Conservation (phyloP, 2,888 invertebrate genomes). For the Teinopalpus imperialis region DNA sequence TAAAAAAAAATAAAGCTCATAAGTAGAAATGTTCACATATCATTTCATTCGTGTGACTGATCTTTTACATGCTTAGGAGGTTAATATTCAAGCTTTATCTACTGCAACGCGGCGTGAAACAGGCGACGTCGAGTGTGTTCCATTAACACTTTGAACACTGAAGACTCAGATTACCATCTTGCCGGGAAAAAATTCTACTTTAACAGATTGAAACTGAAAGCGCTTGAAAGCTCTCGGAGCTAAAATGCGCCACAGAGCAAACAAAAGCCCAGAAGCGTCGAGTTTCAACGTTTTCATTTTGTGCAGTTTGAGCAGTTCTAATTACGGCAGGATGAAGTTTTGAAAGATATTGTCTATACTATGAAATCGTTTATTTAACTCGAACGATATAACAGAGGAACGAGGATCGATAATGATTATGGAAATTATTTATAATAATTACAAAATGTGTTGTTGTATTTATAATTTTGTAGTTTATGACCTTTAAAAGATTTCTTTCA, state of each 20-base stretch:
- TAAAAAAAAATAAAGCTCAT: too few relatives aligned
- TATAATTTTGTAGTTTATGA: too few relatives aligned
- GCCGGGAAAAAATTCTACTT: slow-evolving; percentile 12
- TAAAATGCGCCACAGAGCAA: slow-evolving; percentile 18
- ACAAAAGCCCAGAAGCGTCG: slow-evolving; percentile 15
- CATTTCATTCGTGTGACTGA: not conserved
- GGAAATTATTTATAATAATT: too few relatives aligned
- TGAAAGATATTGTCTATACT: not conserved
- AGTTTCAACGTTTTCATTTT: slow-evolving; percentile 18
- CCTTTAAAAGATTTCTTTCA: too few relatives aligned
- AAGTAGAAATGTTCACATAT: too few relatives aligned
- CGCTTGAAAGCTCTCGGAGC: slow-evolving; percentile 12
- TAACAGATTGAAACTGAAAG: slow-evolving; percentile 18
- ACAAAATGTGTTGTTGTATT: too few relatives aligned
- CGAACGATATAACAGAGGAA: too few relatives aligned
- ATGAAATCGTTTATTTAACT: not conserved
- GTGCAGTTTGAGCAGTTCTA: slow-evolving; percentile 17
- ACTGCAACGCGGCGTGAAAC: slow-evolving; percentile 6
- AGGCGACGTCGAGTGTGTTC: slow-evolving; percentile 14
- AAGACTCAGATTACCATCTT: slow-evolving; percentile 19
- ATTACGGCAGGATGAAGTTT: slow-evolving; percentile 18
- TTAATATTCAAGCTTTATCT: slow-evolving; percentile 4
- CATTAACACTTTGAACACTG: slow-evolving; percentile 8
- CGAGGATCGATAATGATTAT: too few relatives aligned
- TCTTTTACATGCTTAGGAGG: not conserved